A percentile compares a stretch with the other conserved stretches of the same genome.
Evolutionary conservation across 2,888 invertebrate genomes (phyloP).

Genomic region (Dascillus cervinus): DNA sequence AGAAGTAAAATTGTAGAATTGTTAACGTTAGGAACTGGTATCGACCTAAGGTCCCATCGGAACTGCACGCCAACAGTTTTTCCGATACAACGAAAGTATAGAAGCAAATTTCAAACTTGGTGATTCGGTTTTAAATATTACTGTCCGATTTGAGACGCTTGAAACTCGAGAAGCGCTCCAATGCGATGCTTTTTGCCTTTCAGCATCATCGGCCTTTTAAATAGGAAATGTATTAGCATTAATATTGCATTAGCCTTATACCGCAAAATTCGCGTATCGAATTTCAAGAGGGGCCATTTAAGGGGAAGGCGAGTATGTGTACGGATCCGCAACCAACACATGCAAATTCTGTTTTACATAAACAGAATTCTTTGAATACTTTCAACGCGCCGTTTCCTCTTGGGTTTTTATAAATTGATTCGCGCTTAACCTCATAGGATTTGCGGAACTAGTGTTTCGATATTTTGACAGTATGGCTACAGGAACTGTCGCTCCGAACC

Average conservation of each 20-base stretch:
- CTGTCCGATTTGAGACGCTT: too few relatives aligned
- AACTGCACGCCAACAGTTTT: slow-evolving; percentile 41
- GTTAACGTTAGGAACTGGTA: slow-evolving; percentile 42
- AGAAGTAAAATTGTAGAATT: slow-evolving; percentile 45
- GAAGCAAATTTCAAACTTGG: slow-evolving; percentile 12
- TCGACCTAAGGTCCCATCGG: slow-evolving; percentile 39
- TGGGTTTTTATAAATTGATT: slow-evolving; percentile 18
- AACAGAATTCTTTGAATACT: slow-evolving; percentile 18
- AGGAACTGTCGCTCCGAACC: too few relatives aligned
- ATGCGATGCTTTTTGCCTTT: too few relatives aligned
- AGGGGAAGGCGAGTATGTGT: slow-evolving; percentile 18
- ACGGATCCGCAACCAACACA: too few relatives aligned
- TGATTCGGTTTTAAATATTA: slow-evolving; percentile 1
- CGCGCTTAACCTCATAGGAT: slow-evolving; percentile 13
- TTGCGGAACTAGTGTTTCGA: slow-evolving; percentile 6
- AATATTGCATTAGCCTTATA: slow-evolving; percentile 28
- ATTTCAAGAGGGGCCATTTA: slow-evolving; percentile 22
- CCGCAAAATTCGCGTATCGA: slow-evolving; percentile 25
- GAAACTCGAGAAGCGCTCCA: too few relatives aligned
- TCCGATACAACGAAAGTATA: too few relatives aligned
- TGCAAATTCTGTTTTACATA: slow-evolving; percentile 18
- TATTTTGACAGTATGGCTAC: background rate
- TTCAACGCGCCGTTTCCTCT: slow-evolving; percentile 8
- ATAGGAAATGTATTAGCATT: slow-evolving; percentile 25
- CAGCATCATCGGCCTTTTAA: too few relatives aligned